Evolutionary conservation across 1,140 invertebrate species (phyloP).

Genomic region (Lasioglossum baleicum): DNA sequence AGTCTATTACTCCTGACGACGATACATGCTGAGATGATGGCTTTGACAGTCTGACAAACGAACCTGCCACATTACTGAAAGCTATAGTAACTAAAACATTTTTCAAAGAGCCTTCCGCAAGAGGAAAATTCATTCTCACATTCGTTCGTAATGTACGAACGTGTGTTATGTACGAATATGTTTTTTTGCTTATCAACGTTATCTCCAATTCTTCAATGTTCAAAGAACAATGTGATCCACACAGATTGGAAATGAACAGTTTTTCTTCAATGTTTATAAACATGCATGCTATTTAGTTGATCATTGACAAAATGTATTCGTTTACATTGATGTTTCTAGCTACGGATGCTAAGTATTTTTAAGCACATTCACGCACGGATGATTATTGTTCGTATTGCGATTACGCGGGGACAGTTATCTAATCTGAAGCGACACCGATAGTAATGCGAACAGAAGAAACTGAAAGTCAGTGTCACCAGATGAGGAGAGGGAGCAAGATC

Average conservation of each 20-base stretch:
- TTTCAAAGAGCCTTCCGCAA: background rate
- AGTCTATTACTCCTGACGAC: background rate
- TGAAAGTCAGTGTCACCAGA: no score
- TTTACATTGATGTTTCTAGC: background rate
- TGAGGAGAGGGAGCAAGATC: no score
- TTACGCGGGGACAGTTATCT: background rate
- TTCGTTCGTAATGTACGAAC: slow-evolving; percentile 7
- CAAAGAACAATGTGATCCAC: background rate
- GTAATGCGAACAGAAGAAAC: no score
- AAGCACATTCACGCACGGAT: background rate
- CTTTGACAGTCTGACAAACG: background rate
- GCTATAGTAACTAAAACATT: slow-evolving; percentile 24
- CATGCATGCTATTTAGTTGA: slow-evolving; percentile 37
- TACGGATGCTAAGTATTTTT: background rate
- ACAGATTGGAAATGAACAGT: slow-evolving; percentile 26
- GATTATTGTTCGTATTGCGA: background rate
- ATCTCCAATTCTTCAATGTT: background rate
- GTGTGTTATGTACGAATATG: background rate
- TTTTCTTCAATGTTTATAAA: slow-evolving; percentile 7
- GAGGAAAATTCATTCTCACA: background rate
- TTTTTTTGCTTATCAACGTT: no score
- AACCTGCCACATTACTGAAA: background rate
- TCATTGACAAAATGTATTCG: background rate
- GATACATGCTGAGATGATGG: background rate
- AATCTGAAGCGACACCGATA: background rate